Evolutionary conservation across 2,113 vertebrate species (phyloP), one percentile per base, ranked within the genome.

Genomic region (Leptocoma aspasia): DNA sequence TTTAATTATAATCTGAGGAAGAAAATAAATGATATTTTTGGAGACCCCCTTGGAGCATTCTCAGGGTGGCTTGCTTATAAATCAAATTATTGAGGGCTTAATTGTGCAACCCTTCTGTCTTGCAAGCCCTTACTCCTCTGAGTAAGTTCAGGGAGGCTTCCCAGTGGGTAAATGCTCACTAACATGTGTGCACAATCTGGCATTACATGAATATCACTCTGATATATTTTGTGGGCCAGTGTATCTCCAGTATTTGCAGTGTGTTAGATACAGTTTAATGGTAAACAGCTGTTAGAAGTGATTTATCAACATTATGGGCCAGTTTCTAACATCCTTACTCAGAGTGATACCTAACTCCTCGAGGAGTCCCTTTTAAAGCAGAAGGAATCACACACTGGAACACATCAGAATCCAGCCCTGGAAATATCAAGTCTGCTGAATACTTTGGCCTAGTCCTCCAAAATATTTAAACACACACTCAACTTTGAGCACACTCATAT

Each of bases 141-240:
- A 95, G 90, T 81, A 95, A 91, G 85, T 78, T 92, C 71, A 93
- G 39, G 72, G 82, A 95, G 70, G 77, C 94, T 96, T 95, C 90
- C 93, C 90, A 92, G 95, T 75, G 95, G 84, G 82, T 89, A 83
- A 86, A 54, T 64, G 60, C 52, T 94, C 79, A 14, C 90, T 86
- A 88, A 96, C 95, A 95, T 97, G 90, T 95, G 94, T 50, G 56
- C 16, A 15, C 94, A 97, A 94, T 96, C 96, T 97, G 96, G 94
- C 90, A 94, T 86, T 92, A 83, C 90, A 96, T 45, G 68, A 95
- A 90, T 90, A 95, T 94, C 87, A 94, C 79, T 52, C 94, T 88
- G 82, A 65, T 88, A 95, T 87, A 95, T n/a, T 96, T 93, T 96
- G 94, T 91, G 93, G 94, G 61, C 85, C 87, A 91, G 64, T 80